Percentiles rank a stretch among this genome's conserved stretches.
These are phyloP conservation scores for Pseudonaja textilis DNA, from an alignment of 2,113 vertebrate genomes.

Conservation along the genomic window DNA sequence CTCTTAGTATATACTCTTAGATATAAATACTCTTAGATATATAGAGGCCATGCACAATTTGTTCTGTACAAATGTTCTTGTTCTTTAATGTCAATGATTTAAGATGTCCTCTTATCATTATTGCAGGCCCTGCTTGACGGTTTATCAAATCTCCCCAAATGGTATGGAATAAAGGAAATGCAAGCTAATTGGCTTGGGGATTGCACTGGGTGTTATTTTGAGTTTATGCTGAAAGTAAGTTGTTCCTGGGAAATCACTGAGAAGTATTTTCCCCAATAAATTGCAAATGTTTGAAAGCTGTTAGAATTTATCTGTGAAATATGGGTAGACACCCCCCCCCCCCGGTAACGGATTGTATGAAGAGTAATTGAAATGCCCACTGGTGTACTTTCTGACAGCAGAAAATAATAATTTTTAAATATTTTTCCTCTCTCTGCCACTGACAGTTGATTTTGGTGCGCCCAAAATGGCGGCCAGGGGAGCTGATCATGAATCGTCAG, in stretches of 20 bases:
- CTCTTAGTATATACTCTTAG: too few relatives aligned
- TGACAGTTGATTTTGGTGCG: too few relatives aligned
- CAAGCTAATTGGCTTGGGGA: conserved; percentile 98
- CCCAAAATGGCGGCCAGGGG: too few relatives aligned
- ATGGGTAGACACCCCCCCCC: too few relatives aligned
- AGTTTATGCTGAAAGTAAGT: conserved; percentile 89
- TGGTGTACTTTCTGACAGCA: background rate
- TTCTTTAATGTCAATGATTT: background rate
- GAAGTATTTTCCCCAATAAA: conserved; percentile 12
- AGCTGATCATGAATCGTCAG: too few relatives aligned
- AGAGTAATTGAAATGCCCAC: background rate
- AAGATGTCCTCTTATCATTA: conserved; percentile 7
- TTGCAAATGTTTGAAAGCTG: background rate
- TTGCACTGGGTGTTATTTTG: conserved; percentile 87
- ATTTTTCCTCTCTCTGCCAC: too few relatives aligned
- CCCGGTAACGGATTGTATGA: background rate
- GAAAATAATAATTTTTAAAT: background rate
- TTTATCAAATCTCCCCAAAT: conserved; percentile 87
- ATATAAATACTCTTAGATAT: background rate
- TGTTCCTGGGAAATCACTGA: background rate
- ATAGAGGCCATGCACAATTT: background rate
- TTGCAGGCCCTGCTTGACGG: conserved; percentile 85
- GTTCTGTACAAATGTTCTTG: background rate
- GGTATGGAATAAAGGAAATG: conserved; percentile 97
- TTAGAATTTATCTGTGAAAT: background rate